phyloP scores from a whole-genome alignment of 1,140 invertebrate genomes.

The Nixonia krombeini region DNA sequence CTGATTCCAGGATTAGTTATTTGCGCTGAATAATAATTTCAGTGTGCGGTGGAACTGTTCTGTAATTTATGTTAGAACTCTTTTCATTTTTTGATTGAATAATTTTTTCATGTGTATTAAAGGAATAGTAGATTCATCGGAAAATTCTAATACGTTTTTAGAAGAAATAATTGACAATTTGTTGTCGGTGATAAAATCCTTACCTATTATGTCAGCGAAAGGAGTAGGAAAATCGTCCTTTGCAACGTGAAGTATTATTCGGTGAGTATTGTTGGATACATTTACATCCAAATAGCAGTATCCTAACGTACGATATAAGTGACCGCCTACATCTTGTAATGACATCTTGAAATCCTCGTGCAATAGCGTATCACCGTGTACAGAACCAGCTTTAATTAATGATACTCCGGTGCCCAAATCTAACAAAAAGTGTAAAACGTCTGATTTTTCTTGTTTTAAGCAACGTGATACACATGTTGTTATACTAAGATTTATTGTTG shows the following conservation, averaged over 20 bases:
- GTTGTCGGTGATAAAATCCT: not conserved
- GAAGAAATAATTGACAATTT: not conserved
- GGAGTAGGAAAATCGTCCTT: conserved; percentile 15
- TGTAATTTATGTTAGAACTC: too few relatives aligned
- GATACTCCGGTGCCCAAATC: conserved; percentile 13
- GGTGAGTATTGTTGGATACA: too few relatives aligned
- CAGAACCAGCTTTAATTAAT: conserved; percentile 12
- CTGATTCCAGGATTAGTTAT: too few relatives aligned
- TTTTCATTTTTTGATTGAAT: too few relatives aligned
- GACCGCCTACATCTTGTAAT: conserved; percentile 2
- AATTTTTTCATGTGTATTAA: too few relatives aligned
- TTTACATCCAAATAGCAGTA: conserved; percentile 3
- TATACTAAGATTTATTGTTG: conserved; percentile 1
- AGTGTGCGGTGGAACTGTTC: too few relatives aligned
- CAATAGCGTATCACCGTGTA: conserved; percentile 3
- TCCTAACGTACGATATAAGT: not conserved
- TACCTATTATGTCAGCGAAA: conserved; percentile 11
- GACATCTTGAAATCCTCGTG: conserved; percentile 19
- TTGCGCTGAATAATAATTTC: too few relatives aligned
- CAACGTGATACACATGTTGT: conserved; percentile 7
- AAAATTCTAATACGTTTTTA: too few relatives aligned
- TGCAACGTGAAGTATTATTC: conserved; percentile 16
- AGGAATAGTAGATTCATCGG: too few relatives aligned
- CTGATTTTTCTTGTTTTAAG: conserved; percentile 1
- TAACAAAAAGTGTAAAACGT: conserved; percentile 9